Evolutionary conservation across 2,797 vertebrate species (phyloP), one percentile per base, ranked within the genome.

Genomic region (Cuniculus paca): DNA sequence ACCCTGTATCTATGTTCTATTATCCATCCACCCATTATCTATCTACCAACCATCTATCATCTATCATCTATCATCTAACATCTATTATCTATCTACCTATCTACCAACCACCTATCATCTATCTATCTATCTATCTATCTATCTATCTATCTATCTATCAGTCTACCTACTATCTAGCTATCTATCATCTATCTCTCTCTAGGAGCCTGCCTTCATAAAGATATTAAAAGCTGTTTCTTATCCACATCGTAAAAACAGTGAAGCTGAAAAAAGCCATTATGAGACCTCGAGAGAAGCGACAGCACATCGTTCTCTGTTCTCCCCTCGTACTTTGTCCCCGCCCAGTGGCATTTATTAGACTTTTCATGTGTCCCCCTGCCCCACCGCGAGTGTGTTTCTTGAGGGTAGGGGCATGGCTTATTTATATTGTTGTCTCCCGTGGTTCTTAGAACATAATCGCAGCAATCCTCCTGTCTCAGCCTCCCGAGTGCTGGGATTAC

Each of bases 181-280:
- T 26, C 42, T 45, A 24, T 45, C 72, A 9, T 26, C 24, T 11
- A 1, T 77, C 16, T 77, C 7, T 70, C 42, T 16, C 39, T 1
- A 60, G 50, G 42, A 95, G 22, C 84, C 61, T 88, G 7, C 31
- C 36, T 80, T 95, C 39, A 9, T 72, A 61, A 85, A 36, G 83
- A 34, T 56, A 56, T 8, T 42, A 10, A 80, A 63, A 78, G 79
- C 20, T 2, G 9, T 52, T 84, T 81, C 39, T 60, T 28, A 11
- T 31, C 34, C 20, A 68, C 12, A 50, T 60, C 68, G 9, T 45
- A 56, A 87, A 85, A 36, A 39, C 36, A 75, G 65, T 20, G 39
- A 84, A 84, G 56, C 36, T 42, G 22, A 82, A 54, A 48, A 65
- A 83, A 95, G 81, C 34, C 72, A 79, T 84, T 92, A 39, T 48